A percentile compares a stretch with the other conserved stretches of the same genome.
These are phyloP conservation scores for Apistogramma diplotaenia DNA, from an alignment of 2,113 vertebrate species.

Conservation along the genomic window DNA sequence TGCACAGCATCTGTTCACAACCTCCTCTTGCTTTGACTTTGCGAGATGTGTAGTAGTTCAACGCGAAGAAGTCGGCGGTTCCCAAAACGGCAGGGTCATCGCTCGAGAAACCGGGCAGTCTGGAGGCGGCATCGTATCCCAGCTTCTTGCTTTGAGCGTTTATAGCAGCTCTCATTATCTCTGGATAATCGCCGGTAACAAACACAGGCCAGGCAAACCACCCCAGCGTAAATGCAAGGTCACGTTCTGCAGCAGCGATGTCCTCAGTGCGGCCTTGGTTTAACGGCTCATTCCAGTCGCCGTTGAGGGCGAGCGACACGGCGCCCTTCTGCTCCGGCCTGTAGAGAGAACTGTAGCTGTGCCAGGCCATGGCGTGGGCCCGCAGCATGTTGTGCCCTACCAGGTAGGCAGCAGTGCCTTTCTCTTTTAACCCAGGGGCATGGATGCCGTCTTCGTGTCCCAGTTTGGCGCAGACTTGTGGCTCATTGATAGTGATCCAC, in stretches of 20 bases:
- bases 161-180: constrained; percentile 73
- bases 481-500: constrained; percentile 85
- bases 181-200: constrained; percentile 82
- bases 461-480: constrained; percentile 66
- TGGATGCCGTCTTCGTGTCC: constrained; percentile 68
- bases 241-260: constrained; percentile 65
- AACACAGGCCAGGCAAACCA: constrained; percentile 85
- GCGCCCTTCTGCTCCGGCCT: constrained; percentile 66
- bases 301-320: constrained; percentile 77
- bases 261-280: constrained; percentile 62
- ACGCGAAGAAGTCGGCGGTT: constrained; percentile 83
- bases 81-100: constrained; percentile 75
- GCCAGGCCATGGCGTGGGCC: constrained; percentile 79
- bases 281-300: constrained; percentile 75
- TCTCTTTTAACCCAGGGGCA: constrained; percentile 71
- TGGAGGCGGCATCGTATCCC: constrained; percentile 47
- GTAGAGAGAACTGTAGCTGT: constrained; percentile 76
- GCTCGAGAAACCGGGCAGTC: constrained; percentile 78
- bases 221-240: constrained; percentile 73
- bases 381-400: constrained; percentile 80
- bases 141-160: constrained; percentile 69
- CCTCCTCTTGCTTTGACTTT: constrained; percentile 68
- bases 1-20: constrained; percentile 15
- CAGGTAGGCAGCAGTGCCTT: constrained; percentile 73
- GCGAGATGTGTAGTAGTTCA: constrained; percentile 82